Base-by-base conservation (phyloP, 2,113 vertebrate species). In the Erythrocercus mccallii region DNA sequence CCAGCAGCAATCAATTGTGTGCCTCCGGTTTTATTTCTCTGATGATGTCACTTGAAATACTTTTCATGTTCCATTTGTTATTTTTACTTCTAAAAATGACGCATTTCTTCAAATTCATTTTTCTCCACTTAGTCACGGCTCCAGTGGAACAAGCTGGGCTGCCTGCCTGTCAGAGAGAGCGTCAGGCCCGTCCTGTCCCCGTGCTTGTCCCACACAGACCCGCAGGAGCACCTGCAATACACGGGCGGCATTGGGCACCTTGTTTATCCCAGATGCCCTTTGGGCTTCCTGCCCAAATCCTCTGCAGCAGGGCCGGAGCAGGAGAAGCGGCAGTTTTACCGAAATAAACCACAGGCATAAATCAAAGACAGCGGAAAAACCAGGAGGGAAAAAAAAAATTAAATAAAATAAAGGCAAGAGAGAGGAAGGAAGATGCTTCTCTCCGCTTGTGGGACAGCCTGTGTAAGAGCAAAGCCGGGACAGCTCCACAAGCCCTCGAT, bases 31-130 rank as follows among this genome's bases (percentile, higher is more conserved):
- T 96, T 94, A 82, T 96, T 96, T 90, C 96, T 95, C 96, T 96
- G 97, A 97, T 98, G 98, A 98, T 98, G 98, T 98, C 98, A 98
- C 98, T 97, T 98, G 88, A 97, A 98, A 98, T 98, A 98, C 96
- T 98, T 98, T 96, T 96, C 98, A 45, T 97, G 97, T 97, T 97
- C 97, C 97, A 98, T 98, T 97, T 97, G 97, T 98, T 98, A 98
- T 98, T 98, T 98, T 98, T 98, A 98, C 97, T 98, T 98, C 95
- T 97, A 97, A 97, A 95, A 97, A 96, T 98, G 97, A 98, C 98
- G 98, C 97, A 97, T 97, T 98, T 98, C 98, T 97, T 97, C 96
- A 98, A 98, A 98, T 97, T 85, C 94, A 97, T 98, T 98, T 98
- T 97, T 98, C 94, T 98, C 92, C 96, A 97, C 96, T 98, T 98